Evolutionary conservation across 2,797 vertebrate genomes (phyloP), one percentile per base, ranked within the genome.

Genomic region (Helarctos malayanus): DNA sequence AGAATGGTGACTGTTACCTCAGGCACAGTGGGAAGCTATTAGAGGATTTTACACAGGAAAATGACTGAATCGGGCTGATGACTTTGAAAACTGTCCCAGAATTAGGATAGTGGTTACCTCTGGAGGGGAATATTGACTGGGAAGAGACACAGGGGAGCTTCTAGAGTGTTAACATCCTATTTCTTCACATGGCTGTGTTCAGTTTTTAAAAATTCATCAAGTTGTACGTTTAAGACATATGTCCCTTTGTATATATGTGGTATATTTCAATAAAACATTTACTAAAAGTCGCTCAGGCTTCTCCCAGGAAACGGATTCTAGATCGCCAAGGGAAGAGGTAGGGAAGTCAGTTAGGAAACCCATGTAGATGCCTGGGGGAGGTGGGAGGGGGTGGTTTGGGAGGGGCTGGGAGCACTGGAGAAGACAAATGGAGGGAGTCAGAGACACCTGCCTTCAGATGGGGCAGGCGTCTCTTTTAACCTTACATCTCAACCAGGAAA

Each of bases 251-350:
- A 21, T 29, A 76, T 45, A 25, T 27, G 23, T 4, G 57, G 47
- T 41, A 63, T 41, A 84, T 68, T 79, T 79, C 81, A 69, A 41
- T 68, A 84, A 84, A 65, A 79, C 27, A 23, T 69, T 45, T 56
- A 57, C 18, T 35, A 45, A 92, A 83, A 41, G 57, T 59, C 56
- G 35, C 14, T 63, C 38, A 12, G 57, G 21, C 54, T 63, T 69
- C 49, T 82, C 91, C 69, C 61, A 94, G 63, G 76, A 92, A 87
- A 49, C 63, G n/a, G 35, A 61, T n/a, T 78, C 87, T 52, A 68
- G 16, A 75, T 49, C 21, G 68, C 15, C 13, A 82, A 32, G 76
- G 45, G 32, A 54, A 49, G 54, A 65, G 6, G 12, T 5, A 16
- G 8, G 15, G 15, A 52, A 18, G 80, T 76, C 16, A 76, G 32